Percentiles rank a stretch among this genome's conserved stretches.
Evolutionary conservation across 2,113 vertebrate genomes (phyloP).

Genomic region (Benitochromis conjunctus): DNA sequence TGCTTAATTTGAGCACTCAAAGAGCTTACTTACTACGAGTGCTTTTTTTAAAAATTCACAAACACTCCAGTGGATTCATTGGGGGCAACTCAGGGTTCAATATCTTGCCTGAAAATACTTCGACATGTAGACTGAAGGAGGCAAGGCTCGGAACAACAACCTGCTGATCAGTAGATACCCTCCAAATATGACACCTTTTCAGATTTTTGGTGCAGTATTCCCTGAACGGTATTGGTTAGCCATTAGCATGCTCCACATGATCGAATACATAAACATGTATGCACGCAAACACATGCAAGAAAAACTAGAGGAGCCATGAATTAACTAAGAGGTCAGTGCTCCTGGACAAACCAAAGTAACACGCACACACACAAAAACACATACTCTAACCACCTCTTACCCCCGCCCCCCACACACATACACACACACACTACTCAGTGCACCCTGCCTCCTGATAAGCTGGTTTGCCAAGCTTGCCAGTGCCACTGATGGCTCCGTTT

Average conservation of each 20-base stretch:
- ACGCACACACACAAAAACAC: not conserved
- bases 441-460: conserved; percentile 64
- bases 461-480: conserved; percentile 59
- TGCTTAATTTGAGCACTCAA: not conserved
- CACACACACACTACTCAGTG: not conserved
- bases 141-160: not conserved
- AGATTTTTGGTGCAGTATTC: not conserved
- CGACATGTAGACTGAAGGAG: not conserved
- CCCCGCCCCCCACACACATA: not conserved
- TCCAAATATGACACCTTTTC: not conserved
- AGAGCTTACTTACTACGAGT: not conserved
- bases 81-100: not conserved
- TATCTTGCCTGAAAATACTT: not conserved
- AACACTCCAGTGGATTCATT: not conserved
- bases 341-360: conserved; percentile 10
- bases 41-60: not conserved
- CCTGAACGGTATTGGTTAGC: not conserved
- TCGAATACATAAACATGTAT: not conserved
- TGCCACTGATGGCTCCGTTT: conserved; percentile 45
- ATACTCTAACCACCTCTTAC: conserved; percentile 8
- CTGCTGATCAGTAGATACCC: not conserved
- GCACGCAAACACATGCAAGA: not conserved
- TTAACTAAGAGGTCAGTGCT: conserved; percentile 44
- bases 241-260: not conserved
- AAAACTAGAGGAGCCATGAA: conserved; percentile 6